Percentiles rank a stretch among this genome's conserved stretches.
These are phyloP conservation scores for Pocillopora meandrina DNA, from an alignment of 92 coral and sea anemone genomes.

Conservation along the genomic window DNA sequence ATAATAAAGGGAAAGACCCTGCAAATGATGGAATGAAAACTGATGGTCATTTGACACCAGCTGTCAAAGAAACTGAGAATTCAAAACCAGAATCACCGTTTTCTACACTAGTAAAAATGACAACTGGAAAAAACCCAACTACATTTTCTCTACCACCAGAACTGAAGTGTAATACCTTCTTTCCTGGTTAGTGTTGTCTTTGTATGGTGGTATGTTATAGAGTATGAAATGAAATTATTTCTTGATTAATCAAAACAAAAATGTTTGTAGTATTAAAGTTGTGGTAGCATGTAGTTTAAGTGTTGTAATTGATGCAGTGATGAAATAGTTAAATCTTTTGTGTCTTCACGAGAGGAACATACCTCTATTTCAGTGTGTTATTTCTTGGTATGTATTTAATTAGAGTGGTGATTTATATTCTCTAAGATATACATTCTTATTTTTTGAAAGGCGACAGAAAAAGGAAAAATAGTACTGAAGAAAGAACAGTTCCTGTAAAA, in stretches of 20 bases:
- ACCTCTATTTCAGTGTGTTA: too few species aligned
- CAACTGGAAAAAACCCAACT: conserved; percentile 94
- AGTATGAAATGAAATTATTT: background rate
- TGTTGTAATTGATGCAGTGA: too few species aligned
- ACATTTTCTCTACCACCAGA: conserved; percentile 96
- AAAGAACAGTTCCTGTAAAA: conserved; percentile 69
- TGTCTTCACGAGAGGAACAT: too few species aligned
- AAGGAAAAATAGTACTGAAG: conserved; percentile 53
- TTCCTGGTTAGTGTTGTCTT: conserved; percentile 71
- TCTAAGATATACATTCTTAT: background rate
- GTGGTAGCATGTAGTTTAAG: too few species aligned
- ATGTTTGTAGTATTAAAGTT: too few species aligned
- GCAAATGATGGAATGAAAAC: conserved; percentile 44
- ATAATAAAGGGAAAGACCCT: conserved; percentile 57
- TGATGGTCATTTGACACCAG: conserved; percentile 44
- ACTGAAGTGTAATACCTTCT: conserved; percentile 84
- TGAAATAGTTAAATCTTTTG: too few species aligned
- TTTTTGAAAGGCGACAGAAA: conserved; percentile 87
- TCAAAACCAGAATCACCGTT: conserved; percentile 84
- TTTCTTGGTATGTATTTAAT: background rate
- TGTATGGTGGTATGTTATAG: background rate
- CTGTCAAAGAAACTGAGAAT: conserved; percentile 55
- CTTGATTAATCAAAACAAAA: too few species aligned
- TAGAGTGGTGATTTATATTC: background rate
- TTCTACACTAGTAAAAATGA: conserved; percentile 94